A percentile compares a stretch with the other conserved stretches of the same genome.
Conservation (phyloP, 1,140 invertebrate genomes). For the Ceratoteleas bidentatus region DNA sequence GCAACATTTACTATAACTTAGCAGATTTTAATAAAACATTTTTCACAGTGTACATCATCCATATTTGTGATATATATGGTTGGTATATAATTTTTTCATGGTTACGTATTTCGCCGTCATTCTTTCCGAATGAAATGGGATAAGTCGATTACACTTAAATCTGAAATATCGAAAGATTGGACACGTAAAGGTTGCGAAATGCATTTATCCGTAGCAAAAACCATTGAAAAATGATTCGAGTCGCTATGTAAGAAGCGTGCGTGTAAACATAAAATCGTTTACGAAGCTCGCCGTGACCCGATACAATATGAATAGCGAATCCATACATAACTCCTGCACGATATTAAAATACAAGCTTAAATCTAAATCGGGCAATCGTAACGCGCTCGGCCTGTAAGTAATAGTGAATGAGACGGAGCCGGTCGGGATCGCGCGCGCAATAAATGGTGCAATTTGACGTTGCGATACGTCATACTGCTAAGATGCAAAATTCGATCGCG, state of each 20-base stretch:
- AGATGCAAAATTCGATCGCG: constrained; percentile 7
- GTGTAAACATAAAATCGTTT: constrained; percentile 46
- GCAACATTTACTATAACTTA: no score
- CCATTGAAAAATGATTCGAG: constrained; percentile 37
- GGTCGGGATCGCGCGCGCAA: constrained; percentile 12
- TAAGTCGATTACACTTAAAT: constrained; percentile 16
- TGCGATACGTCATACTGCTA: constrained; percentile 6
- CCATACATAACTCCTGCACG: constrained; percentile 21
- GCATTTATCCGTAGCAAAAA: constrained; percentile 34
- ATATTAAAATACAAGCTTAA: constrained; percentile 40
- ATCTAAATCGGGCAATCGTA: constrained; percentile 30
- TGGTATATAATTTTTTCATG: no score
- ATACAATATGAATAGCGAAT: constrained; percentile 46
- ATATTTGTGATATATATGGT: no score
- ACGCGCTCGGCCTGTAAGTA: constrained; percentile 8
- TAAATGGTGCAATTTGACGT: constrained; percentile 22
- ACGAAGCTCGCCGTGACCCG: constrained; percentile 31
- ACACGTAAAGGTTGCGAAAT: constrained; percentile 31
- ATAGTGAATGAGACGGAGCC: constrained; percentile 3
- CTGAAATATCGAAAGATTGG: constrained; percentile 37
- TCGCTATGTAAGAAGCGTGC: constrained; percentile 26
- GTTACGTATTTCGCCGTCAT: not conserved
- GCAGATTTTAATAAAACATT: no score
- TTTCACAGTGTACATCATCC: no score
- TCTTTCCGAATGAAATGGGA: not conserved